These are phyloP conservation scores for Maccullochella peelii DNA, from an alignment of 2,113 vertebrate species.

Conservation along the genomic window DNA sequence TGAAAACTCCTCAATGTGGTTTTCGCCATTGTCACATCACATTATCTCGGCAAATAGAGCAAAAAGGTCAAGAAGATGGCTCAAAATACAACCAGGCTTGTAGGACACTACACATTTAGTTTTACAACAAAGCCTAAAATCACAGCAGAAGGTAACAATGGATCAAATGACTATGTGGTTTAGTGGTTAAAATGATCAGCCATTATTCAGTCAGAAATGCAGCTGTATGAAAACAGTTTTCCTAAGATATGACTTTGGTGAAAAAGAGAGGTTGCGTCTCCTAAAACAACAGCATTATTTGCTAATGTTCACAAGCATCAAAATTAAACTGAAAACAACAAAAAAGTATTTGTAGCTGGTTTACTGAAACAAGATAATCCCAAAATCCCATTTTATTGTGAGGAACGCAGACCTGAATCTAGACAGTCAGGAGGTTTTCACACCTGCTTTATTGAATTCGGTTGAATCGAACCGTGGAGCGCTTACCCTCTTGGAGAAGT, in stretches of 20 bases:
- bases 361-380: background rate
- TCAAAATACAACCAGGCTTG: background rate
- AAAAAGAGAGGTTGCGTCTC: background rate
- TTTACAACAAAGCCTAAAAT: background rate
- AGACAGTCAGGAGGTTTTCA: too few relatives aligned
- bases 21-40: background rate
- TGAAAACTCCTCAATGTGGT: background rate
- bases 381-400: background rate
- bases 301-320: background rate
- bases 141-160: background rate
- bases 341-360: background rate
- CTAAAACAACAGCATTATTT: background rate
- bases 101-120: background rate
- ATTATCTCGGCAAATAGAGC: background rate
- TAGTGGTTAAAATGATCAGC: background rate
- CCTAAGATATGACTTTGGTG: too few relatives aligned
- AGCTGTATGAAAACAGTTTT: background rate
- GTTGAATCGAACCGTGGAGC: too few relatives aligned
- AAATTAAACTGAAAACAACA: background rate
- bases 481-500: too few relatives aligned
- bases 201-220: background rate
- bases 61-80: background rate
- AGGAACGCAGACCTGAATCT: background rate
- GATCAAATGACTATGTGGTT: background rate
- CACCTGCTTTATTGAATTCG: too few relatives aligned